These are phyloP conservation scores for Gila orcuttii DNA, from an alignment of 2,113 vertebrate genomes.

Conservation along the genomic window DNA sequence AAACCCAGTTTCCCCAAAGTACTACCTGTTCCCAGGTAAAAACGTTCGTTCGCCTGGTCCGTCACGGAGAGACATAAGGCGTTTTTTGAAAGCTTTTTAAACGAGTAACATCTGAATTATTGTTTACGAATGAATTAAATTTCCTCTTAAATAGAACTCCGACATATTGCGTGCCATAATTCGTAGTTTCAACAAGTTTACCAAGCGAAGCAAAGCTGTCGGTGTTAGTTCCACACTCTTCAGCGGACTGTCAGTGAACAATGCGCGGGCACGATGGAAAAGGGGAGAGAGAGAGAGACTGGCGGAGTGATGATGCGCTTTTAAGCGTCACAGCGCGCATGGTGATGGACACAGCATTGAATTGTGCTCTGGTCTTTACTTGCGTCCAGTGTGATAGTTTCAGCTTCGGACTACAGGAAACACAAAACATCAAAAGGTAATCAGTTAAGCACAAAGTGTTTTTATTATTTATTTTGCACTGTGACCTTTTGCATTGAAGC, in stretches of 20 bases:
- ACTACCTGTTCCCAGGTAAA: constrained; percentile 33
- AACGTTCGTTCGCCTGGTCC: constrained; percentile 19
- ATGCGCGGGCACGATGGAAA: neutral
- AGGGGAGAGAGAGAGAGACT: neutral
- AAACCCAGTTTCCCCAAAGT: neutral
- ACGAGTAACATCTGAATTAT: neutral
- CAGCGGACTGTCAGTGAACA: constrained; percentile 18
- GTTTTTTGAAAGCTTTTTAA: neutral
- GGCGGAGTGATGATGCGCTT: constrained; percentile 33
- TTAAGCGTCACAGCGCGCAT: constrained; percentile 38
- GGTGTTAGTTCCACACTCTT: constrained; percentile 5
- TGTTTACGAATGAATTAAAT: neutral
- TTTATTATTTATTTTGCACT: neutral
- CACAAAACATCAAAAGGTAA: neutral
- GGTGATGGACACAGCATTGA: neutral
- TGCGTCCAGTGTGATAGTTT: neutral
- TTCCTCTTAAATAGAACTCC: neutral
- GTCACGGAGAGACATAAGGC: constrained; percentile 20
- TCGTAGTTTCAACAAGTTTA: constrained; percentile 29
- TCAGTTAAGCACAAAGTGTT: neutral
- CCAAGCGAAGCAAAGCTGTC: neutral
- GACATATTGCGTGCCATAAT: neutral
- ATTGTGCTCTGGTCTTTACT: neutral
- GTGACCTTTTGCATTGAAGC: neutral
- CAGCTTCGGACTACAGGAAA: neutral